Conservation (phyloP, 1,140 invertebrate species). For the Drosophila asahinai region DNA sequence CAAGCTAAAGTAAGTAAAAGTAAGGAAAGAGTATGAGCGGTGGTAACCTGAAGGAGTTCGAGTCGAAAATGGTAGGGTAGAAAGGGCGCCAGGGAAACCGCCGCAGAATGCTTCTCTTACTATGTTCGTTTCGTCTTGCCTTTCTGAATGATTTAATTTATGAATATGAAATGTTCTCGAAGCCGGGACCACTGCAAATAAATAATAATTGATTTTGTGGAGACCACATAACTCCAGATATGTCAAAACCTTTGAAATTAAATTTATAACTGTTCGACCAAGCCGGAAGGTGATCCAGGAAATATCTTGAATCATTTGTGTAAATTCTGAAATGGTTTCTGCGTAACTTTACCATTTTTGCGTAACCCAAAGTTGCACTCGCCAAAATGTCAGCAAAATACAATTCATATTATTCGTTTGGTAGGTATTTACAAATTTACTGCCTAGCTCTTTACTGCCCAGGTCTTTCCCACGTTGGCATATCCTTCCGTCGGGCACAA, state of each 20-base stretch:
- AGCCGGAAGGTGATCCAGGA: background rate
- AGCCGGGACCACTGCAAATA: background rate
- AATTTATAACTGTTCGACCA: background rate
- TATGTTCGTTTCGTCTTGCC: background rate
- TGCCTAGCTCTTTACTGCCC: background rate
- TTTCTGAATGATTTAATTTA: background rate
- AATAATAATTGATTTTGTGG: slow-evolving; percentile 8
- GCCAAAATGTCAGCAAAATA: too few relatives aligned
- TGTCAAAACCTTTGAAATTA: background rate
- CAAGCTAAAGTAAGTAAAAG: background rate
- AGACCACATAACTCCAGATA: background rate
- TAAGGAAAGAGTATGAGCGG: background rate
- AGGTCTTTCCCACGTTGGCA: background rate
- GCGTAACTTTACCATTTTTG: too few relatives aligned
- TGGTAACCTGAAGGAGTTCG: background rate
- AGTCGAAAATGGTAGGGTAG: background rate
- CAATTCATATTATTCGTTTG: too few relatives aligned
- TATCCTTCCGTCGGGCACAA: background rate
- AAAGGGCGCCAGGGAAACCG: background rate
- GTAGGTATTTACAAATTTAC: background rate
- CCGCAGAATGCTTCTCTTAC: background rate
- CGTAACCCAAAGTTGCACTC: background rate
- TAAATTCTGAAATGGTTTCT: background rate
- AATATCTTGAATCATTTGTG: background rate
- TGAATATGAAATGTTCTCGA: background rate